Conservation (phyloP, 2,888 invertebrate genomes). For the Anodontia alba region DNA sequence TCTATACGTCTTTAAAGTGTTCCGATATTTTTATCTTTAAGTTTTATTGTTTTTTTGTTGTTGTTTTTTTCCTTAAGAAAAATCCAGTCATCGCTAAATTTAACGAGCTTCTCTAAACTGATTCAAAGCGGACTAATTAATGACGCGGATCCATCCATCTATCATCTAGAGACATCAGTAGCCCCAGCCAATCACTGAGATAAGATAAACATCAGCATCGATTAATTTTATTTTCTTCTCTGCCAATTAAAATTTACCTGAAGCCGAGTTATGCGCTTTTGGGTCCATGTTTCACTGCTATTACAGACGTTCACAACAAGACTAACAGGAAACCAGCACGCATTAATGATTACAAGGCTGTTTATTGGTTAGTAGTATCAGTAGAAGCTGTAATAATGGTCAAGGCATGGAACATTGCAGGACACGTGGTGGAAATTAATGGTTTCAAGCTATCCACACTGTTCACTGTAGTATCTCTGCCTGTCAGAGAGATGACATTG, state of each 20-base stretch:
- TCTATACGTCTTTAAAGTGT: no score
- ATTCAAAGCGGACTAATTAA: slow-evolving; percentile 12
- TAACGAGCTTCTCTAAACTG: background rate
- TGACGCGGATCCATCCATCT: slow-evolving; percentile 18
- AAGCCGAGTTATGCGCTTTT: slow-evolving; percentile 5
- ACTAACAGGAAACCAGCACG: background rate
- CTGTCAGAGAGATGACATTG: slow-evolving; percentile 14
- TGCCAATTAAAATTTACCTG: slow-evolving; percentile 21
- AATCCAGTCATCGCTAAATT: background rate
- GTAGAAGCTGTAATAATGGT: background rate
- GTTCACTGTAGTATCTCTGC: background rate
- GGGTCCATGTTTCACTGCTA: background rate
- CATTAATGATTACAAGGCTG: background rate
- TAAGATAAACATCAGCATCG: slow-evolving; percentile 9
- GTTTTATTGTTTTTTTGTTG: no score
- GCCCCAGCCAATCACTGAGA: slow-evolving; percentile 8
- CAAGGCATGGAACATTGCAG: background rate
- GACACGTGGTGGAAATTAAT: slow-evolving; percentile 1
- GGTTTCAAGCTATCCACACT: background rate
- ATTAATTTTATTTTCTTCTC: slow-evolving; percentile 18
- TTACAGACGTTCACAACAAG: no score
- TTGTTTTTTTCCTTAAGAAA: background rate
- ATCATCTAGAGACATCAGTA: slow-evolving; percentile 7
- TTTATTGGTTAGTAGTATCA: slow-evolving; percentile 4
- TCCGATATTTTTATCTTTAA: no score